Percentiles rank a stretch among this genome's conserved stretches.
Evolutionary conservation across 1,140 invertebrate genomes (phyloP).

Genomic region (Melitaea cinxia): DNA sequence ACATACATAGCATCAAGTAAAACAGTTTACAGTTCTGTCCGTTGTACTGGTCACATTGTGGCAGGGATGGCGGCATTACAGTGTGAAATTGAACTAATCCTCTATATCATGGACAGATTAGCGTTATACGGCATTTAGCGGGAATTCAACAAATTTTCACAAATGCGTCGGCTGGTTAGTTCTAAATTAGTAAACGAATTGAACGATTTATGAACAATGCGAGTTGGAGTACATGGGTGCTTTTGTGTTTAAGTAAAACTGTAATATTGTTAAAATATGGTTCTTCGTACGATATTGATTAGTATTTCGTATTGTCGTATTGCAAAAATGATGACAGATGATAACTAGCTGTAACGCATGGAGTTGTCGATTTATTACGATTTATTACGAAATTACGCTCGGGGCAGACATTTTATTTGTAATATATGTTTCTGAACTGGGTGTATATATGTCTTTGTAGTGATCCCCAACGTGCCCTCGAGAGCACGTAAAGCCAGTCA

Average conservation of each 20-base stretch:
- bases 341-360: too few relatives aligned
- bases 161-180: not conserved
- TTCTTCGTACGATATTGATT: not conserved
- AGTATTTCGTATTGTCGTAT: too few relatives aligned
- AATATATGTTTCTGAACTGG: too few relatives aligned
- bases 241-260: not conserved
- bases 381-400: too few relatives aligned
- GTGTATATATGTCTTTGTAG: too few relatives aligned
- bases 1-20: too few relatives aligned
- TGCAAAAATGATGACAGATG: too few relatives aligned
- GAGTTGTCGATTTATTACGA: too few relatives aligned
- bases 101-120: not conserved
- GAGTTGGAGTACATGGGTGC: not conserved
- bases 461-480: too few relatives aligned
- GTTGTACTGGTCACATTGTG: not conserved
- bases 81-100: constrained; percentile 20
- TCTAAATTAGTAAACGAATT: constrained; percentile 1
- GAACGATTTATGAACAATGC: not conserved
- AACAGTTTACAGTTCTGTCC: not conserved
- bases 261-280: not conserved
- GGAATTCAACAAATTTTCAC: not conserved
- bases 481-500: too few relatives aligned
- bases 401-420: too few relatives aligned
- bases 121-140: constrained; percentile 4
- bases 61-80: not conserved